These are phyloP conservation scores for Microcebus tavaratra DNA, from an alignment of 2,113 vertebrate species.

Conservation along the genomic window DNA sequence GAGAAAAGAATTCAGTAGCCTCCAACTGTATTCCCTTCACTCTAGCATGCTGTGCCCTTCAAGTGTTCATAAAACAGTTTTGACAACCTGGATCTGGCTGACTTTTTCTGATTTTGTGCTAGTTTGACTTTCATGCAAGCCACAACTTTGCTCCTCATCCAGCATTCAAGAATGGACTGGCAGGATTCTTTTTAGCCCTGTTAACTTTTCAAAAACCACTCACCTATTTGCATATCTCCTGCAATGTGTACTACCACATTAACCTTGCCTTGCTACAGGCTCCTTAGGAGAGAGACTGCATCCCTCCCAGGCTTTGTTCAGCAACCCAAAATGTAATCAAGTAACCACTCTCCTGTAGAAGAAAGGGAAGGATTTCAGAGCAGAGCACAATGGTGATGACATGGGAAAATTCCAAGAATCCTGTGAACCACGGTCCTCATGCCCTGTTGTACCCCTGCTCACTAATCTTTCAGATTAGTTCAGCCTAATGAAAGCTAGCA, in stretches of 20 bases:
- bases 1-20: background rate
- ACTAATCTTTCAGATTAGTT: conserved; percentile 41
- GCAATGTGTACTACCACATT: background rate
- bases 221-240: background rate
- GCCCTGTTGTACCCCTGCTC: background rate
- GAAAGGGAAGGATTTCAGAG: background rate
- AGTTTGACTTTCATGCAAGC: conserved; percentile 1
- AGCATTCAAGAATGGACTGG: background rate
- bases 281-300: conserved; percentile 13
- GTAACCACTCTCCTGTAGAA: background rate
- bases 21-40: background rate
- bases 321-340: conserved; percentile 21
- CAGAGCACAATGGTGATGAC: background rate
- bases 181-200: background rate
- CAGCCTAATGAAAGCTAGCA: conserved; percentile 38
- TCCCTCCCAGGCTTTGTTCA: conserved; percentile 8
- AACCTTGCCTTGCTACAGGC: background rate
- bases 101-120: conserved; percentile 21
- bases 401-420: conserved; percentile 57
- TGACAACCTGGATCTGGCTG: background rate
- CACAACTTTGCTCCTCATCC: background rate
- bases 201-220: conserved; percentile 30
- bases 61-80: background rate
- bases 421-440: background rate
- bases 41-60: background rate